Conservation (phyloP, 2,113 vertebrate species). For the Daboia siamensis region DNA sequence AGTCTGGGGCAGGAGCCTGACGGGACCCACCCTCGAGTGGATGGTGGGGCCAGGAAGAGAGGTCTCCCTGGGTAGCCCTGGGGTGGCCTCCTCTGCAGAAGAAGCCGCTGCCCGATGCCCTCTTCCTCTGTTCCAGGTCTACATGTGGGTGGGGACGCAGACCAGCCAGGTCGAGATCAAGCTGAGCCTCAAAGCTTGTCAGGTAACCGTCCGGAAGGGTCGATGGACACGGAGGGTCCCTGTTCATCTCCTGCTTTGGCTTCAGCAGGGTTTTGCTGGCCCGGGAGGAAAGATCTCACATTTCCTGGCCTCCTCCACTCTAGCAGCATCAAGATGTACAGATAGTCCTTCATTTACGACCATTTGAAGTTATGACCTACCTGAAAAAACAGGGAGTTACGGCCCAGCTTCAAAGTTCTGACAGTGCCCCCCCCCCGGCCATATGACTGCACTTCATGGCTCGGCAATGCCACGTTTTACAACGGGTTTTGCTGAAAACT, state of each 20-base stretch:
- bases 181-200: conserved; percentile 93
- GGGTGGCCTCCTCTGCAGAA: fast-evolving
- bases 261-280: not conserved
- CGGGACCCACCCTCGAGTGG: not conserved
- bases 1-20: not conserved
- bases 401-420: too few relatives aligned
- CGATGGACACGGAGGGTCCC: not conserved
- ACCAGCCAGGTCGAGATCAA: conserved; percentile 99
- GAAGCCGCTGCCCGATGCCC: not conserved
- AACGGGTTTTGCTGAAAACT: too few relatives aligned
- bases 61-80: too few relatives aligned
- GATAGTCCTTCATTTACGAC: not conserved
- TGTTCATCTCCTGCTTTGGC: not conserved
- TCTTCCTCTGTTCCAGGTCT: conserved; percentile 72
- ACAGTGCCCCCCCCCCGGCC: too few relatives aligned
- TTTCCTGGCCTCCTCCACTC: not conserved
- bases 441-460: too few relatives aligned
- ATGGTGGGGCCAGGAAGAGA: not conserved
- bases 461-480: too few relatives aligned
- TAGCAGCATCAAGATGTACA: not conserved
- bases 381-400: too few relatives aligned
- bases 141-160: conserved; percentile 99
- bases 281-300: not conserved
- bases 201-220: conserved; percentile 70
- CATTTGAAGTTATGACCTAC: too few relatives aligned